Evolutionary conservation across 2,113 vertebrate genomes (phyloP).

Genomic region (Hymenochirus boettgeri): DNA sequence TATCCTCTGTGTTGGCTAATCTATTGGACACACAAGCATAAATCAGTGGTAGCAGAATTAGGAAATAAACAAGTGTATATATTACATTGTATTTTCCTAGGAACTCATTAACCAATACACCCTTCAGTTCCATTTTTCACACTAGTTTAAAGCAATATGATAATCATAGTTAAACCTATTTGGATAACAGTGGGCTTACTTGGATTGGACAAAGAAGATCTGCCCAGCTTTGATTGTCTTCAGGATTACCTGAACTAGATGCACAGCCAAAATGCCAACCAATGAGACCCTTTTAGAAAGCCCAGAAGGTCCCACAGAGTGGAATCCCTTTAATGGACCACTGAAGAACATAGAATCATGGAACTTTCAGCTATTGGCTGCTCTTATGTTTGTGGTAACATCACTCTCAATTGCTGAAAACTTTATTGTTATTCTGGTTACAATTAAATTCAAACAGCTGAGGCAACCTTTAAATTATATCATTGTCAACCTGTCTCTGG

Average conservation of each 20-base stretch:
- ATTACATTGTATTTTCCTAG: background rate
- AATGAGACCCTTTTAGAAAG: constrained; percentile 55
- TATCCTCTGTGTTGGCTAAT: background rate
- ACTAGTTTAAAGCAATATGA: constrained; percentile 2
- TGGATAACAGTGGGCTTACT: constrained; percentile 4
- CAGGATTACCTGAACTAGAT: background rate
- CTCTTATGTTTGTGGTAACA: constrained; percentile 77
- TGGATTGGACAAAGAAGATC: constrained; percentile 5
- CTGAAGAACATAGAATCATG: constrained; percentile 69
- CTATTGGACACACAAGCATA: background rate
- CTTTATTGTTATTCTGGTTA: constrained; percentile 80
- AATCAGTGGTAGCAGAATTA: constrained; percentile 8
- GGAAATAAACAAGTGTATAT: constrained; percentile 2
- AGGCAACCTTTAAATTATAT: constrained; percentile 84
- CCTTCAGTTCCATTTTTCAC: background rate
- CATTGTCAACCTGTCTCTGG: constrained; percentile 80
- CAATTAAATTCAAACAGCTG: constrained; percentile 79
- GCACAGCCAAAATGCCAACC: constrained; percentile 52
- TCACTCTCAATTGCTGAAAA: constrained; percentile 77
- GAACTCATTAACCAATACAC: too few relatives aligned
- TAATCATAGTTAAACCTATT: background rate
- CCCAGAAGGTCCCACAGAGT: constrained; percentile 29
- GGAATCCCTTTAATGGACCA: constrained; percentile 68
- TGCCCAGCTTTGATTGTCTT: background rate
- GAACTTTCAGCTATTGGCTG: constrained; percentile 79